phyloP scores from a whole-genome alignment of 2,797 vertebrate species.

The Parauchenoglanis ngamensis region DNA sequence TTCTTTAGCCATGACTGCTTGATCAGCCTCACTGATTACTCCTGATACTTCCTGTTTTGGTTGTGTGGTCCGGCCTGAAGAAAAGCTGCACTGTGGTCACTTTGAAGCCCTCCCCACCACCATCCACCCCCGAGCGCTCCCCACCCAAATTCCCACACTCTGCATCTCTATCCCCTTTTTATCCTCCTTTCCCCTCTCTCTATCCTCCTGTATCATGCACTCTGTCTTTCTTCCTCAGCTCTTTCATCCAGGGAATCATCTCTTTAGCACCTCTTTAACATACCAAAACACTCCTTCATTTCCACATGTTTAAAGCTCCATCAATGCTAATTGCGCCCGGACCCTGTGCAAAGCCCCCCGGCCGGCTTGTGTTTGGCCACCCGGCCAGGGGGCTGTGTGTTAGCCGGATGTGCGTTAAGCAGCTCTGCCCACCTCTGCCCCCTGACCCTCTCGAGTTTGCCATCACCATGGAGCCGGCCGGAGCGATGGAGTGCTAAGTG shows the following conservation, averaged over 20 bases:
- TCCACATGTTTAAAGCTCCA: conserved; percentile 73
- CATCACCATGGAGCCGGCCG: conserved; percentile 69
- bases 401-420: conserved; percentile 60
- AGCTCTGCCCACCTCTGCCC: conserved; percentile 51
- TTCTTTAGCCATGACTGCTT: conserved; percentile 20
- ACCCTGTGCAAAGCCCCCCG: conserved; percentile 65
- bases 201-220: conserved; percentile 70
- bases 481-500: conserved; percentile 57
- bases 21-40: conserved; percentile 39
- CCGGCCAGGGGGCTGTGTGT: conserved; percentile 66
- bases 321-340: conserved; percentile 74
- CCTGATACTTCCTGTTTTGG: conserved; percentile 45
- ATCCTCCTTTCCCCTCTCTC: conserved; percentile 48
- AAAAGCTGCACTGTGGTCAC: conserved; percentile 27
- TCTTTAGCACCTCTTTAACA: conserved; percentile 74
- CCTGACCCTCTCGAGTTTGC: conserved; percentile 60
- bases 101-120: conserved; percentile 30
- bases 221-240: conserved; percentile 68
- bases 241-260: conserved; percentile 75
- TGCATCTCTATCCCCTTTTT: conserved; percentile 59
- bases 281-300: conserved; percentile 73
- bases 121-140: neutral
- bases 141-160: conserved; percentile 65
- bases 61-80: conserved; percentile 53
- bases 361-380: conserved; percentile 73